Percentiles rank a stretch among this genome's conserved stretches.
phyloP scores from a whole-genome alignment of 2,797 vertebrate genomes.

The Crocodylus rhombifer region DNA sequence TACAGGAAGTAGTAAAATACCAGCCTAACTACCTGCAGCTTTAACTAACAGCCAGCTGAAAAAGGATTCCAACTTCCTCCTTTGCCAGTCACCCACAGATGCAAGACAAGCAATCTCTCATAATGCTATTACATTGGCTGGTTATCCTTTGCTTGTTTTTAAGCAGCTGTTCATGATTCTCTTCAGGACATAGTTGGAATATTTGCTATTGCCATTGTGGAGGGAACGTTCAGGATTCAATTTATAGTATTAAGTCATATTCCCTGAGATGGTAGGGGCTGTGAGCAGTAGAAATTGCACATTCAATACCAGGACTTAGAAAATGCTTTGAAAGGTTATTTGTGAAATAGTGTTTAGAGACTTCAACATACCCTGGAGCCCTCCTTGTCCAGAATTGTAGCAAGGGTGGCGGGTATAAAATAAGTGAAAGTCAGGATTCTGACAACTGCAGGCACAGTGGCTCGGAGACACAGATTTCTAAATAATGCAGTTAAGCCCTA shows the following conservation, averaged over 20 bases:
- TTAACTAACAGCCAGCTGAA: fast-evolving
- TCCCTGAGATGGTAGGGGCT: background rate
- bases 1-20: background rate
- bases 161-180: background rate
- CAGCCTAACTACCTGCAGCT: background rate
- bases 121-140: background rate
- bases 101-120: background rate
- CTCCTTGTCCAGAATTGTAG: conserved; percentile 13
- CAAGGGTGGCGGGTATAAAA: conserved; percentile 1
- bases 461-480: conserved; percentile 52
- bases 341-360: background rate
- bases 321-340: background rate
- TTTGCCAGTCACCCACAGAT: fast-evolving
- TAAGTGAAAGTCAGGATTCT: conserved; percentile 32
- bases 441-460: conserved; percentile 60
- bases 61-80: fast-evolving
- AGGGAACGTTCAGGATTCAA: background rate
- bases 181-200: fast-evolving
- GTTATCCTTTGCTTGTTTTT: background rate
- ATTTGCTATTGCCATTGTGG: fast-evolving
- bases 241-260: background rate
- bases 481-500: conserved; percentile 65
- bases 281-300: fast-evolving
- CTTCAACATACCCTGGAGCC: conserved; percentile 14
- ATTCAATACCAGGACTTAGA: background rate